Conservation (phyloP, 2,797 vertebrate genomes). For the Paguma larvata region DNA sequence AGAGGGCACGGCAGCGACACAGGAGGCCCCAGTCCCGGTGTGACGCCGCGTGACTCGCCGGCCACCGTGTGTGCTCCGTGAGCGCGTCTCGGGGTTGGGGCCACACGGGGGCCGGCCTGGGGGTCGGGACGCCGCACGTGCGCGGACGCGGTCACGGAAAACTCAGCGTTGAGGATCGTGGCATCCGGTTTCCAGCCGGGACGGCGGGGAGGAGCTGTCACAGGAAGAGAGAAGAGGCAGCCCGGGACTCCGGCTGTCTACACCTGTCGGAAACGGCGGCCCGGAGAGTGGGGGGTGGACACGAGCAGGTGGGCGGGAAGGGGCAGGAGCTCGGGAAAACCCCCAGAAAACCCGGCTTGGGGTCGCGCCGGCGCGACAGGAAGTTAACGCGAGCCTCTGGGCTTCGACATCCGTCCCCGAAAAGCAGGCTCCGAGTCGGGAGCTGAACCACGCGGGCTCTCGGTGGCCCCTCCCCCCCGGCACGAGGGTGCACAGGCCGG, state of each 20-base stretch:
- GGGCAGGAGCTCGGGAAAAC: background rate
- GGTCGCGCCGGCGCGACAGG: background rate
- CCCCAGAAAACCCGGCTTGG: background rate
- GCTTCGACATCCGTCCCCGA: background rate
- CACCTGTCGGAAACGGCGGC: background rate
- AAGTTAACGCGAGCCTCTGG: no score
- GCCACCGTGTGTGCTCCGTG: no score
- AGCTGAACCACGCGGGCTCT: no score
- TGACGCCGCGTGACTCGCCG: background rate
- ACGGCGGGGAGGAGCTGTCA: background rate
- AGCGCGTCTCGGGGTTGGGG: rapidly evolving
- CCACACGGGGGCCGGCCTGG: background rate
- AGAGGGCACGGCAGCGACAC: background rate
- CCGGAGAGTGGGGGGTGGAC: background rate
- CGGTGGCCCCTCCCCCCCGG: background rate
- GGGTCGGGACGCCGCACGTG: no score
- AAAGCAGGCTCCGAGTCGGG: background rate
- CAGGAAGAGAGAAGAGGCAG: background rate
- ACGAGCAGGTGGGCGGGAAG: no score
- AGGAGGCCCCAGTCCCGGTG: no score
- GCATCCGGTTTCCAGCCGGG: no score
- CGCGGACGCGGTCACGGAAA: no score
- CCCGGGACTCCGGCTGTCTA: background rate
- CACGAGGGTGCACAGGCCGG: background rate
- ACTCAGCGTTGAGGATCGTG: background rate